Evolutionary conservation across 2,888 invertebrate genomes (phyloP), one percentile per base, ranked within the genome.

Genomic region (Sphecodes monilicornis): DNA sequence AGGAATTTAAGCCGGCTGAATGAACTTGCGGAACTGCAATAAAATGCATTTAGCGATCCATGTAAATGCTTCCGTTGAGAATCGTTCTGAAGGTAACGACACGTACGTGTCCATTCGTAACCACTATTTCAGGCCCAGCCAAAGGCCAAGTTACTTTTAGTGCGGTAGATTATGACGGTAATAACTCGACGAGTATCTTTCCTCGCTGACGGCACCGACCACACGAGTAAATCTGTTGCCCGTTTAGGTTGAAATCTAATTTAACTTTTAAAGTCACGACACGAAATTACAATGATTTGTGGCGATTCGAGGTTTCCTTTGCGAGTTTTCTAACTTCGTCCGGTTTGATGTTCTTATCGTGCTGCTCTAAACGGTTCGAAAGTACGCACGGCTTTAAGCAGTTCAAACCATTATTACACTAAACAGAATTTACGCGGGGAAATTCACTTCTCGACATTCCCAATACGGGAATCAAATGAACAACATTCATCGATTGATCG

Each of bases 1-100:
- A 71, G 80, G 71, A 75, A 74, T 57, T 43, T 83, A 72, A 26
- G 79, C 76, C 75, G 73, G 75, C 64, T 57, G 50, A 54, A 81
- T 68, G 78, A 82, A 82, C 80, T 81, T 82, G 46, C 79, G 84
- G 78, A 86, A 80, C 76, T 76, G 76, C 69, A 79, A 88, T 86
- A 84, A 85, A 83, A 85, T 76, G 85, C 82, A 77, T 78, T 89
- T 81, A 84, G 70, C 80, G 85, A 88, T 88, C 86, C 82, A 89
- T 86, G 90, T 84, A 88, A 90, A 89, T 88, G 88, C 82, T 84
- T 76, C 90, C 85, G 78, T 66, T 41, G 90, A 90, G 90, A 76
- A 88, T 89, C 85, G 71, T 85, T 80, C 18, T 69, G 84, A 76
- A 80, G 80, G 70, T 89, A 82, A 88, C 69, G 82, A 41, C 86